Percentiles rank a stretch among this genome's conserved stretches.
phyloP scores from a whole-genome alignment of 2,888 invertebrate genomes.

The Eueremaeus valkanovi region DNA sequence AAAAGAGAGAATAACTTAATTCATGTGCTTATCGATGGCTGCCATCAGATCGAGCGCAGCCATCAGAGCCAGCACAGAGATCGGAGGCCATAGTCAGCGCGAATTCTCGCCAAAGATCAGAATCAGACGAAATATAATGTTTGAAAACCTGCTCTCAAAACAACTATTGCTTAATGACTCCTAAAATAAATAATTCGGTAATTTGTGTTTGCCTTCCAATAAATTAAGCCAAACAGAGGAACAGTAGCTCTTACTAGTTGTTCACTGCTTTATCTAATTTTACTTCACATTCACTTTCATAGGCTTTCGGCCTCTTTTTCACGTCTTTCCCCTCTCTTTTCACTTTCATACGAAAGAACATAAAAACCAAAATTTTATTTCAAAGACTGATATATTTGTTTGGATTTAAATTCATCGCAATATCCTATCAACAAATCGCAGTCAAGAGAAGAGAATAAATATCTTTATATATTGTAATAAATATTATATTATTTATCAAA shows the following conservation, averaged over 20 bases:
- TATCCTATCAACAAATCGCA: conserved; percentile 18
- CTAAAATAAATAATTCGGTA: conserved; percentile 19
- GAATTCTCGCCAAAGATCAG: background rate
- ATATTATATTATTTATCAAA: conserved; percentile 26
- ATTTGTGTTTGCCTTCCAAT: conserved; percentile 22
- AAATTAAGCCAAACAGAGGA: conserved; percentile 9
- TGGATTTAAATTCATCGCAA: background rate
- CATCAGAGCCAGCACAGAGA: background rate
- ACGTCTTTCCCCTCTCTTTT: background rate
- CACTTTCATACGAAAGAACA: background rate
- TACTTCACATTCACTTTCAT: background rate
- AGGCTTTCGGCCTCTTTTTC: background rate
- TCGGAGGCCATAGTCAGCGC: background rate
- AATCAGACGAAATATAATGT: background rate
- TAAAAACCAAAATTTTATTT: background rate
- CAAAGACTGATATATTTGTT: conserved; percentile 7
- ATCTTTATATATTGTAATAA: background rate
- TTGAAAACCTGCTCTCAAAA: conserved; percentile 8
- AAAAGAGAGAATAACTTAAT: conserved; percentile 19
- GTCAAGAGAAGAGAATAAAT: conserved; percentile 11
- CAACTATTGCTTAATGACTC: conserved; percentile 10
- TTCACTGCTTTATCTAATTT: background rate
- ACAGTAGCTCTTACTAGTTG: background rate
- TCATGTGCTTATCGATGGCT: conserved; percentile 19
- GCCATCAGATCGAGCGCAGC: background rate